A percentile compares a stretch with the other conserved stretches of the same genome.
These are phyloP conservation scores for Triplophysa tibetana DNA, from an alignment of 2,113 vertebrate species.

Conservation along the genomic window DNA sequence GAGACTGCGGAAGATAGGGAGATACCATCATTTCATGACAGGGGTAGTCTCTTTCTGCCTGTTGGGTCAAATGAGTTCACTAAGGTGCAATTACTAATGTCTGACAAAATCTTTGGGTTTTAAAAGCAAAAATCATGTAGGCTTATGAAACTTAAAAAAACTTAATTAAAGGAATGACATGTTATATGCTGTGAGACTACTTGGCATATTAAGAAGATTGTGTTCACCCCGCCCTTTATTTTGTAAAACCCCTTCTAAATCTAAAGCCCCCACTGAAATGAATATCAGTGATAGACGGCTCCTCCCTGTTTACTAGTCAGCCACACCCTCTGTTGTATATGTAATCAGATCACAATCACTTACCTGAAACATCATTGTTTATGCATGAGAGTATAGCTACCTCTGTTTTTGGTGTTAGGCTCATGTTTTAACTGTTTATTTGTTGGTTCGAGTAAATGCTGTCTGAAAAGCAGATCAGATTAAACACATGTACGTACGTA, in stretches of 20 bases:
- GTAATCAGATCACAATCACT: constrained; percentile 45
- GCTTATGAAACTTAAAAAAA: background rate
- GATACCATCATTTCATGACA: constrained; percentile 42
- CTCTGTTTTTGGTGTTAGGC: constrained; percentile 8
- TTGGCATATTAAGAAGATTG: background rate
- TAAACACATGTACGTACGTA: background rate
- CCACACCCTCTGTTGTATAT: constrained; percentile 49
- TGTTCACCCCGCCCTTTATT: background rate
- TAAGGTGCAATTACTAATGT: background rate
- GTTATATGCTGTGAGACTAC: background rate
- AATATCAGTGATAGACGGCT: constrained; percentile 5
- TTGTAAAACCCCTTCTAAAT: background rate
- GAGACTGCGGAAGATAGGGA: constrained; percentile 49
- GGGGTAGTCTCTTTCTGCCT: background rate
- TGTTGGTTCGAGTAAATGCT: background rate
- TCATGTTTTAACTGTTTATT: background rate
- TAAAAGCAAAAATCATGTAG: background rate
- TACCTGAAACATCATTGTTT: constrained; percentile 38
- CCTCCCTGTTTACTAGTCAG: constrained; percentile 12
- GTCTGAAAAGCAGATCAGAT: background rate
- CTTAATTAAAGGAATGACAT: background rate
- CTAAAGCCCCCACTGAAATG: background rate
- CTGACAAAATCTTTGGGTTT: background rate
- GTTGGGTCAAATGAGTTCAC: background rate
- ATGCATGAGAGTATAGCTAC: constrained; percentile 24